Evolutionary conservation across 2,797 vertebrate species (phyloP).

Genomic region (Leptodactylus fallax): DNA sequence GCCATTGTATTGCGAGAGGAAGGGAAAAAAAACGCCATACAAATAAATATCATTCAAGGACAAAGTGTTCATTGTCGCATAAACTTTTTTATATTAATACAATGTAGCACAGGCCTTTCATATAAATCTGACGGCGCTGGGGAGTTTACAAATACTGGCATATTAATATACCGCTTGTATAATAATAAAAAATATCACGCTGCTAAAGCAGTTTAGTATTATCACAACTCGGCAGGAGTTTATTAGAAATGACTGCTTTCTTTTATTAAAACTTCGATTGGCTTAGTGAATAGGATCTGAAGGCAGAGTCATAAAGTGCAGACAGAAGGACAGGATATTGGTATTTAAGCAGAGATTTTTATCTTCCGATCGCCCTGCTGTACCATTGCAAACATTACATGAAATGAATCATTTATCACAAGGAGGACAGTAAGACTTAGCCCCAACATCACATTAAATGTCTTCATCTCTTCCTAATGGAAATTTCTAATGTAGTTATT

Average conservation of each 20-base stretch:
- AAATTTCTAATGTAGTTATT: slow-evolving; percentile 60
- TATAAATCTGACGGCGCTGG: slow-evolving; percentile 81
- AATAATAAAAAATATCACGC: slow-evolving; percentile 86
- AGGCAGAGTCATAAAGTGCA: slow-evolving; percentile 85
- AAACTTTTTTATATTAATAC: slow-evolving; percentile 74
- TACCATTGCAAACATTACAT: slow-evolving; percentile 77
- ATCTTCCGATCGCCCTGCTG: slow-evolving; percentile 79
- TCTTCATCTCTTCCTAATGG: slow-evolving; percentile 70
- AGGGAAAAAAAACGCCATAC: neutral
- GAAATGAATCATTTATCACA: slow-evolving; percentile 71
- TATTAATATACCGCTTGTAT: slow-evolving; percentile 87
- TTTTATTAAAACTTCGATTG: slow-evolving; percentile 89
- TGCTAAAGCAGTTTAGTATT: slow-evolving; percentile 85
- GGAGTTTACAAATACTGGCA: slow-evolving; percentile 87
- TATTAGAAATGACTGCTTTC: slow-evolving; percentile 88
- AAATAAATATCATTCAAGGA: slow-evolving; percentile 65
- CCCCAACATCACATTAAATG: slow-evolving; percentile 72
- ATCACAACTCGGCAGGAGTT: slow-evolving; percentile 83
- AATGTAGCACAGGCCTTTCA: slow-evolving; percentile 74
- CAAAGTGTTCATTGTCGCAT: slow-evolving; percentile 73
- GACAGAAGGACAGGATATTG: slow-evolving; percentile 84
- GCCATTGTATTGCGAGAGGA: neutral
- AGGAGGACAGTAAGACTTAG: slow-evolving; percentile 67
- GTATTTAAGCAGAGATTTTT: slow-evolving; percentile 81
- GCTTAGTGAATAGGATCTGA: slow-evolving; percentile 83